A percentile compares a stretch with the other conserved stretches of the same genome.
Conservation (phyloP, 2,113 vertebrate species). For the Leuciscus idus region DNA sequence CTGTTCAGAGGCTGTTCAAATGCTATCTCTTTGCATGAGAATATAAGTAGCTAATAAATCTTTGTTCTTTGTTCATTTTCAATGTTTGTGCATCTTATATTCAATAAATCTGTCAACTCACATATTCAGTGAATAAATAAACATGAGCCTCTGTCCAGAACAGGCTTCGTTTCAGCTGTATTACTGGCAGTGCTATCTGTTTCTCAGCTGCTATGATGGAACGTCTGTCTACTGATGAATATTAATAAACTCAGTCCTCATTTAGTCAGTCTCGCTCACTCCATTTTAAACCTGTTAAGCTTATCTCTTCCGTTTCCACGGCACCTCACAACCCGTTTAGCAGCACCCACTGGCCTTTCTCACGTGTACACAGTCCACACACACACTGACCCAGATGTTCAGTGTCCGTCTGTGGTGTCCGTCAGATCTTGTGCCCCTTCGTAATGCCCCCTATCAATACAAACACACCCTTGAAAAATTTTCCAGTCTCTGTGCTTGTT, state of each 20-base stretch:
- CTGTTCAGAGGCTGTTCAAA: background rate
- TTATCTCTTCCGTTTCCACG: background rate
- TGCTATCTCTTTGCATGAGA: background rate
- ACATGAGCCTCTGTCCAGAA: background rate
- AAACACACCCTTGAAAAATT: background rate
- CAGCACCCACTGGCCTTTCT: conserved; percentile 50
- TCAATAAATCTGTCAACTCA: background rate
- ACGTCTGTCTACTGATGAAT: conserved; percentile 20
- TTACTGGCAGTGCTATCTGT: background rate
- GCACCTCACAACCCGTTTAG: conserved; percentile 48
- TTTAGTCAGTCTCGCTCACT: conserved; percentile 16
- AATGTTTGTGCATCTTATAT: background rate
- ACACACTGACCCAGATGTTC: conserved; percentile 67
- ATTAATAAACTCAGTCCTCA: conserved; percentile 24
- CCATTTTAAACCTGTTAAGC: background rate
- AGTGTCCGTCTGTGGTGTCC: conserved; percentile 49
- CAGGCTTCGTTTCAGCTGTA: background rate
- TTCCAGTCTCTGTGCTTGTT: background rate
- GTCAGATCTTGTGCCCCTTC: conserved; percentile 14
- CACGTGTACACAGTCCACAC: conserved; percentile 34
- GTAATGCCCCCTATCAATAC: background rate
- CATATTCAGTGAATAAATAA: background rate
- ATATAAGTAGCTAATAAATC: background rate
- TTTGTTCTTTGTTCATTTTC: background rate
- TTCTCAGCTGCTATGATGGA: conserved; percentile 1